Evolutionary conservation across 2,113 vertebrate species (phyloP), one percentile per base, ranked within the genome.

Genomic region (Apistogramma diplotaenia): DNA sequence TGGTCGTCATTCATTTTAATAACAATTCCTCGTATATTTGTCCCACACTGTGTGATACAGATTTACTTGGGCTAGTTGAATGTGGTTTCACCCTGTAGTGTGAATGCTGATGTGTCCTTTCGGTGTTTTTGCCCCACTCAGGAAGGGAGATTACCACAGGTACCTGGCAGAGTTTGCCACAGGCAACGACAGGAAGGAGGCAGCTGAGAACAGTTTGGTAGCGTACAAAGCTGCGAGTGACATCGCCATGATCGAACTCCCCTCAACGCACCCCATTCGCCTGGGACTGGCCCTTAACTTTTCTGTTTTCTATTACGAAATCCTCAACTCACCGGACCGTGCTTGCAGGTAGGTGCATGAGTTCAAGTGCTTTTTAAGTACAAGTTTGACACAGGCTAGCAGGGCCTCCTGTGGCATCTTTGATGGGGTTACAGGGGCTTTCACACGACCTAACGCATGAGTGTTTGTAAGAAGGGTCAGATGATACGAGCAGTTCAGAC

Each of bases 91-190:
- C 6, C 19, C 15, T 27, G 31, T 31, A 23, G 10, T 65, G 27
- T 65, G 65, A 53, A 15, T 74, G 31, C 4, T 46, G 49, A 27
- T 53, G 21, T 43, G 12, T 37, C 5, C 43, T 70, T 70, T 53
- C n/a, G 76, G 60, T 16, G 5, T 55, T 4, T 46, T 60, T 9
- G 13, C 25, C 29, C 15, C 79, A 8, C 53, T 78, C 93, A 99
- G 98, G 98, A 99, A 99, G 96, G 98, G 98, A 87, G 98, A 99
- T 93, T 99, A 99, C 96, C 97, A 99, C 96, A 96, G 98, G 96
- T 99, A 99, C 96, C 95, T 99, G 95, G 97, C 98, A 77, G 98
- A 99, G 94, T 99, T 99, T 79, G 97, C 98, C 85, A 97, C 97
- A 78, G 97, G 97, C 83, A 99, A 99, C 87, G 97, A 99, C 96